Base-by-base conservation (phyloP, 2,888 invertebrate genomes). In the Sisyra terminalis region DNA sequence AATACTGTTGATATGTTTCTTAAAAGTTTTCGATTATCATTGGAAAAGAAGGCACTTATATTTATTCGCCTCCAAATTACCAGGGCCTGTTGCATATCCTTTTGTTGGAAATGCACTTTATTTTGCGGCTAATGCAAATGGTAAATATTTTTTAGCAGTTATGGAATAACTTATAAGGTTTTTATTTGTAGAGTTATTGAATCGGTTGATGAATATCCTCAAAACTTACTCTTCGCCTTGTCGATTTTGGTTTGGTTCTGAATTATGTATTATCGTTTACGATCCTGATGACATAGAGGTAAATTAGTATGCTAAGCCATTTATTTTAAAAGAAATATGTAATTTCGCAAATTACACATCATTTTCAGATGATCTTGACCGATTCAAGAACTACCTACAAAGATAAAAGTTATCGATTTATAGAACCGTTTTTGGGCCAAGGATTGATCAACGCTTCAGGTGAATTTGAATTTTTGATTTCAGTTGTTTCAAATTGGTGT, bases 1-100 rank as follows among this genome's bases (percentile, higher is more conserved):
- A 3, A 24, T 24, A 5, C 7, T 24, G 24, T 24, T 24, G 24
- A 24, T 24, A 3, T 24, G 24, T 24, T 24, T 24, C 24, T 24
- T 24, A 7, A 24, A 24, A 7, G 5, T 24, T 3, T 24, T 24
- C 24, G 24, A 50, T 44, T 50, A 48, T 42, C 32, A 51, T 6
- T 54, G 54, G 53, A 46, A 47, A 14, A 47, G 52, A 44, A 48
- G 52, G 42, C 50, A 44, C 34, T 44, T 54, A 5, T 55, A 55
- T 38, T 29, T 45, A 36, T 48, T 44, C 29, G 48, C 54, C 9
- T 44, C 39, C 1, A 44, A 51, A 39, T 17, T 51, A 14, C 46
- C 48, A 9, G 55, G 55, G 17, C 55, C 55, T 2, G 45, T 47
- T 13, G 45, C 50, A 2, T 40, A 51, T 2, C 55, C 55, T 3